phyloP scores from a whole-genome alignment of 2,888 invertebrate species.

The Parasteatoda lunata region DNA sequence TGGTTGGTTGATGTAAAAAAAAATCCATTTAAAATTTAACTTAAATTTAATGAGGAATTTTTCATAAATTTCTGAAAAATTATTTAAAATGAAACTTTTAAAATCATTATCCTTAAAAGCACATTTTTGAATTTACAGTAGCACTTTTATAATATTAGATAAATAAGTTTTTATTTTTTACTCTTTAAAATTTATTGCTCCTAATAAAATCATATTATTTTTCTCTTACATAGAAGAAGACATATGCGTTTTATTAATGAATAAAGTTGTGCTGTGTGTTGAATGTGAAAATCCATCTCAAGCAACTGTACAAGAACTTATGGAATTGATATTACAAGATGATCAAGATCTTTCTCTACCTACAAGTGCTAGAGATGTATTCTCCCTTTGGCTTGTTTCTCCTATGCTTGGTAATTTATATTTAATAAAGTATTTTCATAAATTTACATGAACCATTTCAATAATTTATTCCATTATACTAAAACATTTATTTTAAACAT shows the following conservation, averaged over 20 bases:
- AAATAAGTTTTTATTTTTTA: background rate
- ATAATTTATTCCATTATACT: too few relatives aligned
- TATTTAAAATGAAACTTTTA: background rate
- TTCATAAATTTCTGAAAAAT: background rate
- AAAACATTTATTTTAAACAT: background rate
- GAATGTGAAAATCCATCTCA: conserved; percentile 86
- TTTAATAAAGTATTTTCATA: background rate
- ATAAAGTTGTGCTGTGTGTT: conserved; percentile 85
- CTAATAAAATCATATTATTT: background rate
- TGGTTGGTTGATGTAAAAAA: too few relatives aligned
- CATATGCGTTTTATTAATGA: conserved; percentile 87
- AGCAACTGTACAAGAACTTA: conserved; percentile 79
- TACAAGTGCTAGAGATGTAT: conserved; percentile 86
- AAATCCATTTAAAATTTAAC: too few relatives aligned
- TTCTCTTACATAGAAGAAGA: conserved; percentile 41
- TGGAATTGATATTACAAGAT: conserved; percentile 82
- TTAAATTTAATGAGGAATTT: too few relatives aligned
- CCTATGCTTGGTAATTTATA: conserved; percentile 82
- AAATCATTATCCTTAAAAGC: background rate
- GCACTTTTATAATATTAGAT: background rate
- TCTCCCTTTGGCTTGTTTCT: conserved; percentile 96
- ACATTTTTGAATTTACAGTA: background rate
- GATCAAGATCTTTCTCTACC: conserved; percentile 84
- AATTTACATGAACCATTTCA: conserved; percentile 2
- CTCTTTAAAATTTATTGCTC: background rate